phyloP scores from a whole-genome alignment of 2,888 invertebrate species.

The Tholera decimalis region DNA sequence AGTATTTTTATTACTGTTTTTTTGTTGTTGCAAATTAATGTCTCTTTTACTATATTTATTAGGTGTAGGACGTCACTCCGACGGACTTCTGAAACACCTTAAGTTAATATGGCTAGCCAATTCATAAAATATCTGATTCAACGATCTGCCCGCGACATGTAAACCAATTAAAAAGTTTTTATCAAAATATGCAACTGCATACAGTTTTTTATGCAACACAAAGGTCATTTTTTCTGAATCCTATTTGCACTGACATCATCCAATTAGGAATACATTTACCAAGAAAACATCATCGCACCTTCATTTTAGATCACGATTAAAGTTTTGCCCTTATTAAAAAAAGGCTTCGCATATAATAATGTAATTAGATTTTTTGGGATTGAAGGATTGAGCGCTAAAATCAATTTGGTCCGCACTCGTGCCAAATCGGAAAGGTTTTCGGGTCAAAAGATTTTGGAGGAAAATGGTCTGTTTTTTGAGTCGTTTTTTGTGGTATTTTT shows the following conservation, averaged over 20 bases:
- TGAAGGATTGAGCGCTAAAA: conserved; percentile 79
- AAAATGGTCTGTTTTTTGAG: conserved; percentile 30
- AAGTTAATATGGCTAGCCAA: neutral
- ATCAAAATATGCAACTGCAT: conserved; percentile 56
- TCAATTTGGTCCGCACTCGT: conserved; percentile 83
- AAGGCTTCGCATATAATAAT: conserved; percentile 73
- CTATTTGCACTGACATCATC: conserved; percentile 82
- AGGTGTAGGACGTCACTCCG: no score
- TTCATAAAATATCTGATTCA: neutral
- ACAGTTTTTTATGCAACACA: conserved; percentile 49
- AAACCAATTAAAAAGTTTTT: conserved; percentile 63
- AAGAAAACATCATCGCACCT: conserved; percentile 68
- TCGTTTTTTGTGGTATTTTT: conserved; percentile 15
- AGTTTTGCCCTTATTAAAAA: conserved; percentile 82
- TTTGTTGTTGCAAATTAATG: no score
- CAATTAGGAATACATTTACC: conserved; percentile 78
- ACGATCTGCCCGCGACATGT: conserved; percentile 1
- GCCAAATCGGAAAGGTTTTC: conserved; percentile 73
- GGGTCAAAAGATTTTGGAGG: conserved; percentile 48
- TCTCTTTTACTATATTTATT: no score
- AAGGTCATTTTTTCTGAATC: conserved; percentile 42
- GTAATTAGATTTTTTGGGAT: conserved; percentile 84
- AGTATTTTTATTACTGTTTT: no score
- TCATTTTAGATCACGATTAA: conserved; percentile 72
- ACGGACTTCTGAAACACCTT: no score